Percentiles rank a stretch among this genome's conserved stretches.
phyloP scores from a whole-genome alignment of 1,140 invertebrate genomes.

The Platyscapa corneri region DNA sequence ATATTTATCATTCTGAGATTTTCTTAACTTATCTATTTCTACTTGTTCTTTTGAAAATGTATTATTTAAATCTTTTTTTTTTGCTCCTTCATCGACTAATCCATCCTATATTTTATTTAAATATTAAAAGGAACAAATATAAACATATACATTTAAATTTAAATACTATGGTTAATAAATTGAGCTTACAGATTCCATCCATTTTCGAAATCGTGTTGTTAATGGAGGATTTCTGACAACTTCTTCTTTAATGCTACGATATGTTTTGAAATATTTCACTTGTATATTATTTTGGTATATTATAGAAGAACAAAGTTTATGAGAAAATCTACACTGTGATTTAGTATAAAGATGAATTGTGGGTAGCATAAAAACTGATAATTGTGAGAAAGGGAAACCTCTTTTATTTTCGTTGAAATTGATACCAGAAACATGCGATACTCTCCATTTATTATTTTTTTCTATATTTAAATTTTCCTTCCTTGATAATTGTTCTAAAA shows the following conservation, averaged over 20 bases:
- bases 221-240: constrained; percentile 81
- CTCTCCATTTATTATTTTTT: constrained; percentile 64
- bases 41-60: constrained; percentile 15
- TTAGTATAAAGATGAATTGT: constrained; percentile 53
- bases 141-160: not conserved
- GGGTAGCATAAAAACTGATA: constrained; percentile 57
- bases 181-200: constrained; percentile 53
- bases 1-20: constrained; percentile 60
- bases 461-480: constrained; percentile 53
- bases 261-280: constrained; percentile 84
- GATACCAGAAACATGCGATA: constrained; percentile 65
- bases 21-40: constrained; percentile 59
- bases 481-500: constrained; percentile 58
- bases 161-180: not conserved
- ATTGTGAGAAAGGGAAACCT: constrained; percentile 53
- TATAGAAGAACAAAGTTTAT: constrained; percentile 50
- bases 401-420: constrained; percentile 68
- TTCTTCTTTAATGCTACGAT: constrained; percentile 81
- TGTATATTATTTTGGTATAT: constrained; percentile 55
- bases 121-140: constrained; percentile 16
- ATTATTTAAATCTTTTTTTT: not conserved
- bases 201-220: constrained; percentile 66
- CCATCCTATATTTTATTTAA: constrained; percentile 48
- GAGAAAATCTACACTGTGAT: constrained; percentile 56
- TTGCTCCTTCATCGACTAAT: not conserved